A percentile compares a stretch with the other conserved stretches of the same genome.
Conservation (phyloP, 2,888 invertebrate species). For the Brachyptera risi region DNA sequence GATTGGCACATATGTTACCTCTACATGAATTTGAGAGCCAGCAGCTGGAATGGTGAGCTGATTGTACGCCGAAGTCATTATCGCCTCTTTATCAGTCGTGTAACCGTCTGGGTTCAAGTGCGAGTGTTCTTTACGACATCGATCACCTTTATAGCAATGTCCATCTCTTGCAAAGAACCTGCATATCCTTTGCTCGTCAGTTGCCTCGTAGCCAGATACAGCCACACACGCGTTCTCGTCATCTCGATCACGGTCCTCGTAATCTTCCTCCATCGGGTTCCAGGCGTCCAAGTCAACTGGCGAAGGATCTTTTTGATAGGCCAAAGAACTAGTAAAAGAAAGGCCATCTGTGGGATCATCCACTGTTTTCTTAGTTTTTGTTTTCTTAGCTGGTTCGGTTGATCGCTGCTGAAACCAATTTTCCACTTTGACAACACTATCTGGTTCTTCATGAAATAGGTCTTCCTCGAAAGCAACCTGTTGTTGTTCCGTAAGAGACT, state of each 20-base stretch:
- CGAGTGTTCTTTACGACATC: slow-evolving; percentile 19
- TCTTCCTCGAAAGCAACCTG: too few species aligned
- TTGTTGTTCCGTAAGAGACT: too few species aligned
- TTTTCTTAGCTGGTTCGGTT: background rate
- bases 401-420: background rate
- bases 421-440: background rate
- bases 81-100: slow-evolving; percentile 18
- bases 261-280: slow-evolving; percentile 25
- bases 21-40: background rate
- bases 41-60: background rate
- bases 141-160: slow-evolving; percentile 6
- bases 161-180: slow-evolving; percentile 17
- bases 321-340: too few species aligned
- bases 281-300: background rate
- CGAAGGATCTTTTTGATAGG: too few species aligned
- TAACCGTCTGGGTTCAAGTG: slow-evolving; percentile 11
- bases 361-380: background rate
- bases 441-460: background rate
- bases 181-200: slow-evolving; percentile 24
- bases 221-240: slow-evolving; percentile 23
- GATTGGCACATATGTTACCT: background rate
- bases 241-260: slow-evolving; percentile 10
- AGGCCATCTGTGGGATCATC: background rate
- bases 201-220: slow-evolving; percentile 23
- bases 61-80: background rate